phyloP scores from a whole-genome alignment of 2,797 vertebrate species.

The Antrozous pallidus region DNA sequence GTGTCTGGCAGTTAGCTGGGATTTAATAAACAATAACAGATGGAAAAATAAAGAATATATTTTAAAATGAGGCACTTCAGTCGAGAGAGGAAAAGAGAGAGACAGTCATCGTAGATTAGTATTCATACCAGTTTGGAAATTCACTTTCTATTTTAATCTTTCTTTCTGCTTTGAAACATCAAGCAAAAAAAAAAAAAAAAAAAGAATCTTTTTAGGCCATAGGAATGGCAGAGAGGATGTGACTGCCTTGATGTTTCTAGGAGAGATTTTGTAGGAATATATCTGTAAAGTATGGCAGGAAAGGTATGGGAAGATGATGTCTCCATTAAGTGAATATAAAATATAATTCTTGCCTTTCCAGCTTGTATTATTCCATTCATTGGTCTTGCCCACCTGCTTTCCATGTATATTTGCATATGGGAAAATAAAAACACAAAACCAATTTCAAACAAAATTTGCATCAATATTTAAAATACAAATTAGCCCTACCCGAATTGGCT shows the following conservation, averaged over 20 bases:
- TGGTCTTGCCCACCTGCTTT: too few relatives aligned
- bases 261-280: constrained; percentile 59
- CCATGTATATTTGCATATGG: neutral
- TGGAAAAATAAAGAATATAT: neutral
- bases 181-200: constrained; percentile 25
- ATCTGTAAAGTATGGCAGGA: neutral
- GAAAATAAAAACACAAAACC: neutral
- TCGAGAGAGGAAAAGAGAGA: neutral
- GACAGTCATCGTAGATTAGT: constrained; percentile 58
- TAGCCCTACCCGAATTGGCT: neutral
- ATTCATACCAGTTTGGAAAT: constrained; percentile 61
- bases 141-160: constrained; percentile 67
- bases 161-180: constrained; percentile 57
- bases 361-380: too few relatives aligned
- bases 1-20: neutral
- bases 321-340: neutral
- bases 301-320: neutral
- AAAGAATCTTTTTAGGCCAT: constrained; percentile 64
- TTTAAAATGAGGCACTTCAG: constrained; percentile 5
- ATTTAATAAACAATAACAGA: neutral
- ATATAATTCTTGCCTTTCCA: neutral
- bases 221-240: constrained; percentile 60
- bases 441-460: neutral
- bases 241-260: constrained; percentile 70
- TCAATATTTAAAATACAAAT: neutral